Conservation (phyloP, 2,888 invertebrate genomes). For the Hecatera dysodea region DNA sequence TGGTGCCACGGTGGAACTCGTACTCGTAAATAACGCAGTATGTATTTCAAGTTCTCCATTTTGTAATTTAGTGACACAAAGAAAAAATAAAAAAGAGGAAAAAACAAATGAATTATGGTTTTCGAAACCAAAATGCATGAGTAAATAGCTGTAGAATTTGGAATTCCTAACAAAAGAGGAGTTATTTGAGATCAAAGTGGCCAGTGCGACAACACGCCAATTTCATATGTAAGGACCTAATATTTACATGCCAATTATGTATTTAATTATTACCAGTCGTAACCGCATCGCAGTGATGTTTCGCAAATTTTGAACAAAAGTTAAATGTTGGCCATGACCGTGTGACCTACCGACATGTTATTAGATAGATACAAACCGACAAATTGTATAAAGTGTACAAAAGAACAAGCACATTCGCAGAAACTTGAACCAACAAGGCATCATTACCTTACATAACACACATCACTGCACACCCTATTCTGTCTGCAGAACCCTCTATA, state of each 20-base stretch:
- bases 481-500: slow-evolving; percentile 19
- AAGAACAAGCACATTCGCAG: slow-evolving; percentile 5
- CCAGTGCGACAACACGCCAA: no score
- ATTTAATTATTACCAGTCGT: slow-evolving; percentile 15
- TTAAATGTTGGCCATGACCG: slow-evolving; percentile 42
- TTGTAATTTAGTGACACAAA: no score
- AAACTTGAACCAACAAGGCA: slow-evolving; percentile 21
- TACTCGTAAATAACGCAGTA: no score
- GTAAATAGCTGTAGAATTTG: no score
- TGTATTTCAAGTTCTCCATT: no score
- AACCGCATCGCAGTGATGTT: slow-evolving; percentile 34
- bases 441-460: slow-evolving; percentile 30
- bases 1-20: no score
- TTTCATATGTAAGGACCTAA: no score
- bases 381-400: slow-evolving; percentile 8
- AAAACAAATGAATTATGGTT: no score
- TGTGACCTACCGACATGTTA: slow-evolving; percentile 38
- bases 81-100: no score
- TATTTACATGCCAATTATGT: slow-evolving; percentile 29
- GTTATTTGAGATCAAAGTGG: no score
- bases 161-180: no score
- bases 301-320: slow-evolving; percentile 52
- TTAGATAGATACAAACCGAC: neutral
- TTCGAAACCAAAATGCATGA: no score
- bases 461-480: slow-evolving; percentile 44